Conservation (phyloP, 2,113 vertebrate species). For the Otolemur garnettii region DNA sequence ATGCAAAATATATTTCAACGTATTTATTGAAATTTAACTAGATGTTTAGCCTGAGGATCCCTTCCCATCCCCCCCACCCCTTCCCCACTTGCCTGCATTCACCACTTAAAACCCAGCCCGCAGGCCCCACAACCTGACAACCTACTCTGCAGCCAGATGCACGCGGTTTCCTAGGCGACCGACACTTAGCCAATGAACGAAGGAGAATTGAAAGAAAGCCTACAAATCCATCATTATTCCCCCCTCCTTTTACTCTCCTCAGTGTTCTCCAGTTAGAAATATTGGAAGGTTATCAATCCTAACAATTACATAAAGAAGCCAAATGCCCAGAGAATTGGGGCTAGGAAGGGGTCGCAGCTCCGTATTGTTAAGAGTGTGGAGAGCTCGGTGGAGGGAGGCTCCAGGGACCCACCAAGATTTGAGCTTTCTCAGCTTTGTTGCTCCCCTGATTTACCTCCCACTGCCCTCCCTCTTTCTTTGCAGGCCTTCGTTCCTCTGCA, state of each 20-base stretch:
- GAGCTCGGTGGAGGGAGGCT: accelerated
- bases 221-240: conserved; percentile 57
- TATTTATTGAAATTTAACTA: not conserved
- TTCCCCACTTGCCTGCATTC: not conserved
- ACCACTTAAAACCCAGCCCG: not conserved
- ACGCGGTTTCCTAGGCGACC: conserved; percentile 80
- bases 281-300: conserved; percentile 30
- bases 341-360: not conserved
- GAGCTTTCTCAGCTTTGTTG: not conserved
- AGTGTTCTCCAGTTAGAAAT: conserved; percentile 48
- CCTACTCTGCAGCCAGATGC: not conserved
- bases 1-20: not conserved
- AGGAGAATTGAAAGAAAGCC: conserved; percentile 57
- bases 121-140: not conserved
- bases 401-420: not conserved
- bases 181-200: conserved; percentile 72
- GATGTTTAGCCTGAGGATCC: not conserved
- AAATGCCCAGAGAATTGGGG: not conserved
- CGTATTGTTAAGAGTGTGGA: not conserved
- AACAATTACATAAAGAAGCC: conserved; percentile 24
- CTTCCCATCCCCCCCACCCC: too few relatives aligned
- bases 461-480: not conserved
- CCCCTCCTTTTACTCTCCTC: not conserved
- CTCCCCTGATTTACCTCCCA: not conserved
- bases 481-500: not conserved